phyloP scores from a whole-genome alignment of 1,140 invertebrate species.

The Zaprionus gabonicus region DNA sequence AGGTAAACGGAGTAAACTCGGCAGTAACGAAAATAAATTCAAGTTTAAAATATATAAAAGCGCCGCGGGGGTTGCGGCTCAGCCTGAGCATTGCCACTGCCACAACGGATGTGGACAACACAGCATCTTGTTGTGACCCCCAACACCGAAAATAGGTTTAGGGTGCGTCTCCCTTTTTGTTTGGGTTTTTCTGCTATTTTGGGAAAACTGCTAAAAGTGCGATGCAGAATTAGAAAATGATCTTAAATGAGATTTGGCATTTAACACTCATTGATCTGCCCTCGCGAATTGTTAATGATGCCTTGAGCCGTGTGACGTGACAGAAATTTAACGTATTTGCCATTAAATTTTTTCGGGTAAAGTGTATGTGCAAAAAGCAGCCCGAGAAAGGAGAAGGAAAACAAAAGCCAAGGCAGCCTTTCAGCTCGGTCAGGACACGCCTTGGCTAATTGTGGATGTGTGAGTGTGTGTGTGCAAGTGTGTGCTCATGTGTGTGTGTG shows the following conservation, averaged over 20 bases:
- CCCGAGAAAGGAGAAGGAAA: slow-evolving; percentile 3
- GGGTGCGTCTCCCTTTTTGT: slow-evolving; percentile 2
- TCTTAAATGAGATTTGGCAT: background rate
- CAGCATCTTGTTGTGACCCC: slow-evolving; percentile 51
- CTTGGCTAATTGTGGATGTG: slow-evolving; percentile 62
- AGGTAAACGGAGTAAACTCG: slow-evolving; percentile 21
- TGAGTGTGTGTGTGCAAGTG: background rate
- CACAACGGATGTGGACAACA: background rate
- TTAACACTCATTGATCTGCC: slow-evolving; percentile 1
- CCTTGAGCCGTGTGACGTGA: slow-evolving; percentile 52
- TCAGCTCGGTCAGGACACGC: slow-evolving; percentile 62
- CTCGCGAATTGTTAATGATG: slow-evolving; percentile 31
- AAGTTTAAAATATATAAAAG: slow-evolving; percentile 58
- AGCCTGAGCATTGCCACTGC: too few species aligned
- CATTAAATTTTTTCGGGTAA: slow-evolving; percentile 37
- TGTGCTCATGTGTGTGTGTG: background rate
- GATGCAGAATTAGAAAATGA: background rate
- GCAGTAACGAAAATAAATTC: slow-evolving; percentile 72
- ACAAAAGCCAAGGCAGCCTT: slow-evolving; percentile 56
- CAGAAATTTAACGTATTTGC: slow-evolving; percentile 39
- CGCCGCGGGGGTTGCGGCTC: slow-evolving; percentile 39
- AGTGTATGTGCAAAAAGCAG: slow-evolving; percentile 17
- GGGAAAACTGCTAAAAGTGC: slow-evolving; percentile 41
- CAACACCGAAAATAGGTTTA: slow-evolving; percentile 52
- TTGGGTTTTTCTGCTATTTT: slow-evolving; percentile 50